Base-by-base conservation (phyloP, 2,797 vertebrate genomes). In the Argentina silus region DNA sequence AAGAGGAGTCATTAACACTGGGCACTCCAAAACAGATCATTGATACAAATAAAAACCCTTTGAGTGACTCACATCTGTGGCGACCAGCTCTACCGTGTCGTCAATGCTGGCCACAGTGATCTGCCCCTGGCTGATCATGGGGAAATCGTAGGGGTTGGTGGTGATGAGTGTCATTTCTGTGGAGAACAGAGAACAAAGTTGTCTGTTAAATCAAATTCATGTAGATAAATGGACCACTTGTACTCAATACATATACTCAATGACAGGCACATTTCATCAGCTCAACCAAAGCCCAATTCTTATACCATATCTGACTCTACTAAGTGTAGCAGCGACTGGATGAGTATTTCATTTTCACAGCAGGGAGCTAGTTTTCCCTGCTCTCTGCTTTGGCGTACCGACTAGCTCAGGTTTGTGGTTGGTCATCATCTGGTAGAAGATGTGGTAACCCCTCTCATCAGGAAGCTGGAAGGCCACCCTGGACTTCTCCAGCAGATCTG, bases 111-210 rank as follows among this genome's bases (percentile, higher is more conserved):
- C 88, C 17, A 95, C 94, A 27, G 72, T 87, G 67, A 95, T 91
- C 73, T 95, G 93, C 0, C 94, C 94, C 81, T 94, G 93, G 75
- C 94, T 95, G 75, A 95, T 90, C 61, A 89, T 93, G 5, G 86
- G 90, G 14, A 10, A 95, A 74, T 95, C 93, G 27, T 89, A 95
- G 0, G 94, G 94, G 64, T 95, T 95, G 78, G 94, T 95, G 72
- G 93, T 92, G 15, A 94, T 90, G 51, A 96, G 90, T 2, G 94
- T 92, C 94, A 95, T 94, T 79, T 96, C 95, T 96, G 56, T 8
- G 11, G 27, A 59, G 74, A 80, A 8, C 7, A 4, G 2, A 21
- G 5, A n/a, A 1, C 27, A 36, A 36, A 36, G 1, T 36, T 36
- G 27, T 36, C 4, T 36, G 4, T 36, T 36, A 36, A 36, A 36